Conservation (phyloP, 2,113 vertebrate genomes). For the Pelmatolapia mariae region DNA sequence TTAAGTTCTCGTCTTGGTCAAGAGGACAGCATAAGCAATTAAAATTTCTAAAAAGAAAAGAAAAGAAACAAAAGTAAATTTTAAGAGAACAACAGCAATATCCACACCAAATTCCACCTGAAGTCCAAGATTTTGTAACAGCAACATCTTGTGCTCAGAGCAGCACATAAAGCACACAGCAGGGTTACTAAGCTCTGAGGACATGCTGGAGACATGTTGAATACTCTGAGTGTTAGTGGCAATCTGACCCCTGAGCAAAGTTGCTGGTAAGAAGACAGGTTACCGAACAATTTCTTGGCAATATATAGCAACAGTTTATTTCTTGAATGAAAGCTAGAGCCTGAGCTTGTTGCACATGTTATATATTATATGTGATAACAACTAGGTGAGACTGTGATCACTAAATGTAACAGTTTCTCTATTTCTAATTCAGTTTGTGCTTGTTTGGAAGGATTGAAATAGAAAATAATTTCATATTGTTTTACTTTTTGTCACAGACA, state of each 20-base stretch:
- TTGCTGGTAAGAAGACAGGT: background rate
- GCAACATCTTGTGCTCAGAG: background rate
- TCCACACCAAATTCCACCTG: background rate
- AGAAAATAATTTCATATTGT: background rate
- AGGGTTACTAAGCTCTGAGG: background rate
- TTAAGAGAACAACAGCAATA: background rate
- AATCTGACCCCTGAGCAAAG: background rate
- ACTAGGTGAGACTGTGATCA: background rate
- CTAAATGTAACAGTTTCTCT: background rate
- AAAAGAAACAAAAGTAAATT: background rate
- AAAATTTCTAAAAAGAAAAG: background rate
- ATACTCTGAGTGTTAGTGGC: background rate
- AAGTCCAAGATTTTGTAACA: background rate
- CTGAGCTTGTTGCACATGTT: background rate
- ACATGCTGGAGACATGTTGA: background rate
- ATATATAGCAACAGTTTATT: background rate
- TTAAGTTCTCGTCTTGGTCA: background rate
- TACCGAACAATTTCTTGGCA: background rate
- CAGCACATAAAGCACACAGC: background rate
- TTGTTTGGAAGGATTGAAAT: background rate
- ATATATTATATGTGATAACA: background rate
- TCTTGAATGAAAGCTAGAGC: background rate
- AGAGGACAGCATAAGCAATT: background rate
- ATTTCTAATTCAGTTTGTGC: background rate
- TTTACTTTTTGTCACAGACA: background rate